Percentiles rank a stretch among this genome's conserved stretches.
phyloP scores from a whole-genome alignment of 2,888 invertebrate genomes.

The Chymomyza procnemis region DNA sequence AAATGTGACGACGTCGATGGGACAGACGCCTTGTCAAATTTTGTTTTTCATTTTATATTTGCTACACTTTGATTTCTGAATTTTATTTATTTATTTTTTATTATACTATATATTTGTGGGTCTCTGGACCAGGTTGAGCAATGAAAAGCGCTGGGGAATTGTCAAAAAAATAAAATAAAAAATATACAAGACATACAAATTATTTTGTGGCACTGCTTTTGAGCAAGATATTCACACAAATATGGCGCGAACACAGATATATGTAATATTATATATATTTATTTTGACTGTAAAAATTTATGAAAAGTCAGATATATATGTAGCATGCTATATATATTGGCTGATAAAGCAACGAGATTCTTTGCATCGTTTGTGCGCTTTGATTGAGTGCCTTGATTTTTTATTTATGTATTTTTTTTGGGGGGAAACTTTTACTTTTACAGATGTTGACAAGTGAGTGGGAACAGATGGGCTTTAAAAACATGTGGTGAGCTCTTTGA shows the following conservation, averaged over 20 bases:
- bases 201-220: not conserved
- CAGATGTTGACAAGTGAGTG: not conserved
- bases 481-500: not conserved
- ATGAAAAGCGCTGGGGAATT: conserved; percentile 39
- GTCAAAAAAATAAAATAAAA: not conserved
- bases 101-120: conserved; percentile 14
- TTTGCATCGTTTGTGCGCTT: not conserved
- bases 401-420: not conserved
- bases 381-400: not conserved
- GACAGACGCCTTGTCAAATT: conserved; percentile 36
- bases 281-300: conserved; percentile 45
- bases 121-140: conserved; percentile 22
- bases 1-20: not conserved
- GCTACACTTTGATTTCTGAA: conserved; percentile 21
- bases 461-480: not conserved
- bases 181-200: not conserved
- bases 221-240: not conserved
- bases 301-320: conserved; percentile 12
- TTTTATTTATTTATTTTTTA: not conserved
- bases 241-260: not conserved
- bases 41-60: conserved; percentile 59
- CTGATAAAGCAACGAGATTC: not conserved
- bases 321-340: not conserved
- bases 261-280: conserved; percentile 38
- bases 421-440: not conserved